Evolutionary conservation across 2,888 invertebrate species (phyloP).

Genomic region (Rambutsinella grinnellia): DNA sequence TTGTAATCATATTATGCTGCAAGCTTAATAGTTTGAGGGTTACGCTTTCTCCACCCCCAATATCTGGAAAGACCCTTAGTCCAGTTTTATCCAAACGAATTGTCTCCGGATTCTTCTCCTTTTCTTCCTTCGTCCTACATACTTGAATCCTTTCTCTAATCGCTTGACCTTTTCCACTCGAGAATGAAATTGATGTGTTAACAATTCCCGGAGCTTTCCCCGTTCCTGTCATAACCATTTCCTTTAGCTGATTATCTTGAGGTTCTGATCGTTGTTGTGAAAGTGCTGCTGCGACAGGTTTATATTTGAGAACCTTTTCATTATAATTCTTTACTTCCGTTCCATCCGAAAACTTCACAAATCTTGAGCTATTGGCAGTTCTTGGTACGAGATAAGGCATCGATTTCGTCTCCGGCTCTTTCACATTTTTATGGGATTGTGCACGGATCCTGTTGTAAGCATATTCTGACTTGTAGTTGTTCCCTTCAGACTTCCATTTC

Average conservation of each 20-base stretch:
- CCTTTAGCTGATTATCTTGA: background rate
- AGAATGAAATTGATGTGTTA: background rate
- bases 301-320: conserved; percentile 11
- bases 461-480: background rate
- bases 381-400: conserved; percentile 30
- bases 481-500: background rate
- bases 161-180: background rate
- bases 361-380: background rate
- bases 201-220: conserved; percentile 10
- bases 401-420: conserved; percentile 7
- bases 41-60: conserved; percentile 53
- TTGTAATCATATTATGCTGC: conserved; percentile 90
- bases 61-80: conserved; percentile 60
- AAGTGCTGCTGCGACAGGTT: background rate
- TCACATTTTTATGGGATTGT: conserved; percentile 2
- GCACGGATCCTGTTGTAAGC: background rate
- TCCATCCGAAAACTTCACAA: background rate
- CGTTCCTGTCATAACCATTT: conserved; percentile 32
- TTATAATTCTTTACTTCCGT: background rate
- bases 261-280: background rate
- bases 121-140: conserved; percentile 80
- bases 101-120: conserved; percentile 87
- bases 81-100: conserved; percentile 85
- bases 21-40: conserved; percentile 78
- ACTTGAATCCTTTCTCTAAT: conserved; percentile 72